Evolutionary conservation across 2,113 vertebrate genomes (phyloP), one percentile per base, ranked within the genome.

Genomic region (Mustela nigripes): DNA sequence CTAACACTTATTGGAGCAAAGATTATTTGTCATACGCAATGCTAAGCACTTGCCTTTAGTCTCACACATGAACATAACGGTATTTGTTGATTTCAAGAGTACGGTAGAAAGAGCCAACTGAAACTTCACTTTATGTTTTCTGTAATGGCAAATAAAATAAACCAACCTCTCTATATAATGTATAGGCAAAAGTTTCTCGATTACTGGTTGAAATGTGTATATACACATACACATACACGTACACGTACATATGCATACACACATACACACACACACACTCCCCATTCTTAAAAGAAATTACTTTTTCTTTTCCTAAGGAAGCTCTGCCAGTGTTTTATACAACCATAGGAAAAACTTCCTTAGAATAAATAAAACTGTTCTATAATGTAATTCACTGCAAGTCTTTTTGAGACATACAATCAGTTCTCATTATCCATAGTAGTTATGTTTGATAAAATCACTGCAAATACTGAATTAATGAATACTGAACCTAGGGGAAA

Each of bases 121-220:
- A 82, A 58, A 92, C 45, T 91, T 94, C 92, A 90, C 62, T 84
- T 94, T 85, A 42, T 22, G 19, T 94, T 91, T 94, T 84, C 63
- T 89, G 48, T 94, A 95, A 95, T 78, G 78, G 71, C 60, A 85
- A 76, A 88, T 91, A 80, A 95, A 95, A 94, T 83, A 97, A 97
- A 84, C 71, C 85, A 96, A 89, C 31, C 85, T 19, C n/a, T 90
- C 31, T 36, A 36, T 19, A 33, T 42, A 93, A 84, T 91, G 21
- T 50, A 31, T 73, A 63, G 33, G 62, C 95, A 74, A 92, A 82
- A 45, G 36, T 53, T 89, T 89, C 67, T 90, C 80, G 87, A 63
- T 95, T 89, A 84, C 58, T 22, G 53, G 48, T 91, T 91, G 26
- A 81, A 93, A 60, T 82, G 67, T 69, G 3, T 19, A n/a, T 69